Evolutionary conservation across 2,797 vertebrate species (phyloP).

Genomic region (Denticeps clupeoides): DNA sequence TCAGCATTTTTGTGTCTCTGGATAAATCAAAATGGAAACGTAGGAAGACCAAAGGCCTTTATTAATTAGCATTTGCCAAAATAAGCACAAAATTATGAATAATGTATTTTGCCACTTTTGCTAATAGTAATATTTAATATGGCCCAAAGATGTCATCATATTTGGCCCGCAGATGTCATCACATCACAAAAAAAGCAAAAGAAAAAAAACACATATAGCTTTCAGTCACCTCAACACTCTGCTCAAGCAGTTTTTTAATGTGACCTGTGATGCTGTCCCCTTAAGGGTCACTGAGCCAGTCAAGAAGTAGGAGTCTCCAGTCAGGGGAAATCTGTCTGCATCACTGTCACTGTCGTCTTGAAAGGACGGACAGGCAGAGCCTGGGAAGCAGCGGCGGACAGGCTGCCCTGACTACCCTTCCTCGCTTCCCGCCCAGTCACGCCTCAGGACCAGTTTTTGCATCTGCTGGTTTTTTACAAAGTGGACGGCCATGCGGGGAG

Average conservation of each 20-base stretch:
- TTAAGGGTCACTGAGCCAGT: conserved; percentile 32
- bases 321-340: conserved; percentile 15
- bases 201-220: not conserved
- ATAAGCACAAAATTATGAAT: too few relatives aligned
- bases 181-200: not conserved
- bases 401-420: conserved; percentile 9
- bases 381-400: not conserved
- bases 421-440: conserved; percentile 21
- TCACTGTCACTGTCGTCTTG: conserved; percentile 27
- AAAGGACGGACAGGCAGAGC: conserved; percentile 18
- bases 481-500: conserved; percentile 20
- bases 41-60: too few relatives aligned
- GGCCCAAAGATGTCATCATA: not conserved
- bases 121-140: too few relatives aligned
- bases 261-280: conserved; percentile 25
- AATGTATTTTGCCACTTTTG: too few relatives aligned
- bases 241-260: conserved; percentile 1
- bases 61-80: too few relatives aligned
- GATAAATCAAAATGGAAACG: too few relatives aligned
- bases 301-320: conserved; percentile 19
- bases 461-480: conserved; percentile 31
- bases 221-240: not conserved
- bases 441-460: conserved; percentile 14
- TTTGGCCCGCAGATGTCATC: not conserved
- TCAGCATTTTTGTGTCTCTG: too few relatives aligned